phyloP scores from a whole-genome alignment of 2,888 invertebrate species.

The Morpho helenor region DNA sequence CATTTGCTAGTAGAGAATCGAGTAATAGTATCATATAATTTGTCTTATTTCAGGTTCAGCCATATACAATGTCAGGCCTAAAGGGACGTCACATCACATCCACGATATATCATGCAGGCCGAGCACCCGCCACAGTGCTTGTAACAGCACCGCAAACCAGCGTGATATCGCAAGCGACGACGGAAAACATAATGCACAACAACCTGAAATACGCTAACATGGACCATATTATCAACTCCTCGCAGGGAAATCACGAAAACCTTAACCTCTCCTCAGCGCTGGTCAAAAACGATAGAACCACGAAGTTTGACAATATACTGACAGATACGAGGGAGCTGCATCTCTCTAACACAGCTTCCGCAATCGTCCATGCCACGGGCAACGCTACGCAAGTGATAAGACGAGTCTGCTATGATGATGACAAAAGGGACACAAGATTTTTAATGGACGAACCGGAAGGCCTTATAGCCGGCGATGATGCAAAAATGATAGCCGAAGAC shows the following conservation, averaged over 20 bases:
- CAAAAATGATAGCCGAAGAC: conserved; percentile 58
- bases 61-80: conserved; percentile 57
- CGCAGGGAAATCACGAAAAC: conserved; percentile 44
- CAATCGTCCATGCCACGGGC: conserved; percentile 58
- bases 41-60: conserved; percentile 51
- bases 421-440: conserved; percentile 45
- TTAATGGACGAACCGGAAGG: conserved; percentile 53
- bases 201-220: conserved; percentile 57
- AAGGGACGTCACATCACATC: conserved; percentile 64
- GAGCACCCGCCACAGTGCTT: conserved; percentile 62
- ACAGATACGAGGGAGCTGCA: conserved; percentile 58
- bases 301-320: conserved; percentile 56
- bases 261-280: conserved; percentile 52
- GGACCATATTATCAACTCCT: conserved; percentile 57
- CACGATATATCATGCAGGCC: conserved; percentile 60
- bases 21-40: not conserved
- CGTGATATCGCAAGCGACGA: conserved; percentile 63
- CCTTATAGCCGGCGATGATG: conserved; percentile 50
- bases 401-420: conserved; percentile 57
- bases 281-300: conserved; percentile 56
- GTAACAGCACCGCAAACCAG: conserved; percentile 63
- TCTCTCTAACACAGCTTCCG: conserved; percentile 54
- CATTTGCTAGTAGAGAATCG: no score
- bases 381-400: conserved; percentile 69
- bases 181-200: conserved; percentile 40